Conservation (phyloP, 2,113 vertebrate species). For the Coreoperca whiteheadi region DNA sequence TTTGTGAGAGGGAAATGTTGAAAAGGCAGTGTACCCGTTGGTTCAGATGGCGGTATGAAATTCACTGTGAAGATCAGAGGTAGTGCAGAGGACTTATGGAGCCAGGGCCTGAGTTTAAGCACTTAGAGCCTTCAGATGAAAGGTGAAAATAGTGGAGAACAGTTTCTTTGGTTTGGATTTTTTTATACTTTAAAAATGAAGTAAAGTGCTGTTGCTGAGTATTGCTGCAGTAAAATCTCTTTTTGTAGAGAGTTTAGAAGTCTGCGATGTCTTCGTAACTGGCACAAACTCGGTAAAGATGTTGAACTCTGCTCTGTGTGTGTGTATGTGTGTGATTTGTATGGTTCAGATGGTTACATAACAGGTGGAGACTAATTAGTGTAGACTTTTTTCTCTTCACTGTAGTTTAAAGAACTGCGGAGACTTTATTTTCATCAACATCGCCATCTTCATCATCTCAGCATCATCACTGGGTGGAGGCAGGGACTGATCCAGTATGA, state of each 20-base stretch:
- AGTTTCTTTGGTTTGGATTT: neutral
- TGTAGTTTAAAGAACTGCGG: slow-evolving; percentile 2
- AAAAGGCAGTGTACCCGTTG: neutral
- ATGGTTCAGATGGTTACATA: slow-evolving; percentile 38
- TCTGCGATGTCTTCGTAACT: slow-evolving; percentile 8
- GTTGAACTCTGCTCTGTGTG: slow-evolving; percentile 6
- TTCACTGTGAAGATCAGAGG: slow-evolving; percentile 22
- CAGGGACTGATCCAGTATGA: neutral
- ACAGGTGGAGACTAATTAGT: slow-evolving; percentile 36
- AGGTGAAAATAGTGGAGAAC: neutral
- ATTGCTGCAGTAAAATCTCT: neutral
- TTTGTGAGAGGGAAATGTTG: slow-evolving; percentile 5
- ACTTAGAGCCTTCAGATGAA: neutral
- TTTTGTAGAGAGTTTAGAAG: neutral
- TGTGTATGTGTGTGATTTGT: neutral
- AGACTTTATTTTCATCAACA: slow-evolving; percentile 10
- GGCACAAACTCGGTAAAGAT: slow-evolving; percentile 5
- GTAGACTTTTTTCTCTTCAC: slow-evolving; percentile 15
- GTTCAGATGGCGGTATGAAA: slow-evolving; percentile 5
- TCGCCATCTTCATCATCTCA: neutral
- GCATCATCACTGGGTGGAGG: neutral
- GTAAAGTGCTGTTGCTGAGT: slow-evolving; percentile 3
- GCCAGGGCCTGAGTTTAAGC: neutral
- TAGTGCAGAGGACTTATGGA: neutral
- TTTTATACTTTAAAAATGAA: slow-evolving; percentile 1